Conservation (phyloP, 2,888 invertebrate species). For the Neoaliturus tenellus region DNA sequence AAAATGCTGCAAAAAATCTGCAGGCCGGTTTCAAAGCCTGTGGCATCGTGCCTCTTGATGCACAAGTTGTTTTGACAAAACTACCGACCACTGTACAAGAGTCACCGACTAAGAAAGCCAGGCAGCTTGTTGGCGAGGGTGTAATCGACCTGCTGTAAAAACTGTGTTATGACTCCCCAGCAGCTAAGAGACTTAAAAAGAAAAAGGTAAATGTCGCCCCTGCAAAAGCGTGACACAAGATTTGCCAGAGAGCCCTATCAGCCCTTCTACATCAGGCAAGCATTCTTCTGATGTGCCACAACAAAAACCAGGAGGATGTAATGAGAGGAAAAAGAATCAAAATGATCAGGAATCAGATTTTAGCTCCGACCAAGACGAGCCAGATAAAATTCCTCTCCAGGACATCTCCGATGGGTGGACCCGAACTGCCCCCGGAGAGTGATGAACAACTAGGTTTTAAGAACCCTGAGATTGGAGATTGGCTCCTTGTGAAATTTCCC, state of each 20-base stretch:
- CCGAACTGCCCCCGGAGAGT: not conserved
- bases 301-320: not conserved
- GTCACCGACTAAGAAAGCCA: not conserved
- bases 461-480: constrained; percentile 36
- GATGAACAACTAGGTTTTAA: not conserved
- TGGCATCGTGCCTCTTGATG: not conserved
- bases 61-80: not conserved
- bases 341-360: not conserved
- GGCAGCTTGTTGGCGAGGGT: not conserved
- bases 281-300: not conserved
- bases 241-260: too few relatives aligned
- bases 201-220: too few relatives aligned
- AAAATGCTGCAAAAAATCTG: not conserved
- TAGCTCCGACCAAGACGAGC: not conserved
- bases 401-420: not conserved
- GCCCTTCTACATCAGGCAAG: too few relatives aligned
- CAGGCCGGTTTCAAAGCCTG: not conserved
- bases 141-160: not conserved
- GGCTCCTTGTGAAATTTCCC: constrained; percentile 23
- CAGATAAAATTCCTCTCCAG: not conserved
- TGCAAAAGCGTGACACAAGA: too few relatives aligned
- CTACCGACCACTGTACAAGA: not conserved
- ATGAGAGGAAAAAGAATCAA: not conserved
- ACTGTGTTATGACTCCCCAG: not conserved
- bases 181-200: not conserved